Conservation (phyloP, 2,888 invertebrate genomes). For the Auanema sp. region DNA sequence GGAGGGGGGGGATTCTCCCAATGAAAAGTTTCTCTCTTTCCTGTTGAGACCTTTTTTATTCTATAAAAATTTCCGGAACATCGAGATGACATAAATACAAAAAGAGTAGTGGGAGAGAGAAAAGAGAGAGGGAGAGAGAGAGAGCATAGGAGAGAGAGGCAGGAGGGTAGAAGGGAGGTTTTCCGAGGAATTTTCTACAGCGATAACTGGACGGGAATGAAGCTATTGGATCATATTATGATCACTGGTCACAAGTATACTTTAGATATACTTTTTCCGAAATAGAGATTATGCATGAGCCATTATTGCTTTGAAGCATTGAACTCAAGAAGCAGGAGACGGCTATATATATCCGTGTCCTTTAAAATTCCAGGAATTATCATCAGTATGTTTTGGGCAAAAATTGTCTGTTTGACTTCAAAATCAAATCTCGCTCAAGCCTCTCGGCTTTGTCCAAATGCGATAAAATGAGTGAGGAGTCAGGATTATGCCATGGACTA, state of each 20-base stretch:
- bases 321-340: not conserved
- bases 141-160: not conserved
- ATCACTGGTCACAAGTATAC: too few species aligned
- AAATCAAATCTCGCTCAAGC: slow-evolving; percentile 35
- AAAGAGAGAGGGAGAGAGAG: too few species aligned
- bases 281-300: too few species aligned
- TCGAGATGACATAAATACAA: not conserved
- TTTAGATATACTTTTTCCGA: too few species aligned
- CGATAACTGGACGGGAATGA: not conserved
- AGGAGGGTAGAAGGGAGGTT: too few species aligned
- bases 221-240: too few species aligned
- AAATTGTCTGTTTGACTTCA: slow-evolving; percentile 35
- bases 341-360: not conserved
- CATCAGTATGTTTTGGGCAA: slow-evolving; percentile 20
- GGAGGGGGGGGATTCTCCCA: not conserved
- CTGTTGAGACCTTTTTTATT: not conserved
- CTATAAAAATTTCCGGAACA: not conserved
- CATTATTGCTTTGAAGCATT: too few species aligned
- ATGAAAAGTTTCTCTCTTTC: too few species aligned
- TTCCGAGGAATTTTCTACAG: not conserved
- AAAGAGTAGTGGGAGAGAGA: not conserved
- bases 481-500: slow-evolving; percentile 19
- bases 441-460: slow-evolving; percentile 28
- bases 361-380: too few species aligned
- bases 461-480: slow-evolving; percentile 23